These are phyloP conservation scores for Bujurquina vittata DNA, from an alignment of 2,113 vertebrate genomes.

Conservation along the genomic window DNA sequence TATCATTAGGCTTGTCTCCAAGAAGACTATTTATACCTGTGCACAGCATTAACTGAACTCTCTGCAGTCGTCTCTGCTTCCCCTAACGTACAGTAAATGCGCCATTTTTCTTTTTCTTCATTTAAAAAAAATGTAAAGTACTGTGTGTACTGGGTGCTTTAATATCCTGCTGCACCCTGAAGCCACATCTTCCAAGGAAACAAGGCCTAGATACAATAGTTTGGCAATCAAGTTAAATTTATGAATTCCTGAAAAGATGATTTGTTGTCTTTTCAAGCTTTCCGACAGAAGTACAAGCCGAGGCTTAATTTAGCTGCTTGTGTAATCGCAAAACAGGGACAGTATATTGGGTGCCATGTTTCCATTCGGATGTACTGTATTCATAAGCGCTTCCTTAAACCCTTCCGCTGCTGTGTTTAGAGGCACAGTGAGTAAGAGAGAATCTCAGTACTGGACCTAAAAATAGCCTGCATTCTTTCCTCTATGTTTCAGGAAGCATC, in stretches of 20 bases:
- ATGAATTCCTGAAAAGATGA: constrained; percentile 28
- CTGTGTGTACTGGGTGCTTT: background rate
- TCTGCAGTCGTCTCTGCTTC: background rate
- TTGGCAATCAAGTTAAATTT: constrained; percentile 4
- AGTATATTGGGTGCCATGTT: constrained; percentile 50
- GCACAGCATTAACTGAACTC: constrained; percentile 20
- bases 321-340: constrained; percentile 44
- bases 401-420: constrained; percentile 70
- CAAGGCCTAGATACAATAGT: background rate
- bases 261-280: constrained; percentile 34
- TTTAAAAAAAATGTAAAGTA: background rate
- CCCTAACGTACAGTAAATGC: background rate
- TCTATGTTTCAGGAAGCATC: constrained; percentile 77
- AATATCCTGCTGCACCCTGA: background rate
- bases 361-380: constrained; percentile 58
- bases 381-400: constrained; percentile 74
- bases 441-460: constrained; percentile 72
- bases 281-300: constrained; percentile 10
- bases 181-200: background rate
- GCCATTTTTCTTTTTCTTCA: background rate
- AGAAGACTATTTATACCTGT: constrained; percentile 42
- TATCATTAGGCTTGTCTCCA: constrained; percentile 46
- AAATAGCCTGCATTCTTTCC: constrained; percentile 82
- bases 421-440: constrained; percentile 57
- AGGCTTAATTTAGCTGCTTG: constrained; percentile 52